phyloP scores from a whole-genome alignment of 1,140 invertebrate genomes.

The Bactericera cockerelli region DNA sequence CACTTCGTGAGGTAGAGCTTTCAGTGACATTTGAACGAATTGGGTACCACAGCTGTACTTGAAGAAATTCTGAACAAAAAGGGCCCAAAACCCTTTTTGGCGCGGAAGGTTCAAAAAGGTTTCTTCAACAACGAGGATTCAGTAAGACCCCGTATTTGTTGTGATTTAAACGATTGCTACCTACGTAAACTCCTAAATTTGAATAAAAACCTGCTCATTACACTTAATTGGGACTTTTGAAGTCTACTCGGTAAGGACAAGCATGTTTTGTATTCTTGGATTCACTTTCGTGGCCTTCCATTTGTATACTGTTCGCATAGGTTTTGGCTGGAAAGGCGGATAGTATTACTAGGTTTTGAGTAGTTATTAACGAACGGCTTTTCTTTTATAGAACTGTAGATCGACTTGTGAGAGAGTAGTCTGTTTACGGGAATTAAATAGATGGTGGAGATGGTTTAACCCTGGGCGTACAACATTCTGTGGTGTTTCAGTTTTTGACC shows the following conservation, averaged over 20 bases:
- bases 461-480: not conserved
- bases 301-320: not conserved
- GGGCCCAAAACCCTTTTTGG: slow-evolving; percentile 19
- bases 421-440: not conserved
- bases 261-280: slow-evolving; percentile 7
- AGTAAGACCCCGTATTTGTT: not conserved
- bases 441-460: not conserved
- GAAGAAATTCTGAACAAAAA: slow-evolving; percentile 10
- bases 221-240: not conserved
- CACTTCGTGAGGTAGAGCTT: slow-evolving; percentile 11
- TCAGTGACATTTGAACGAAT: not conserved
- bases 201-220: too few species aligned
- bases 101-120: slow-evolving; percentile 22
- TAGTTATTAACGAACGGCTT: not conserved
- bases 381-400: not conserved
- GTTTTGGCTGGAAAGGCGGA: not conserved
- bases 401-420: not conserved
- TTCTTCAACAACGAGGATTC: slow-evolving; percentile 24
- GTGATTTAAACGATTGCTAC: not conserved
- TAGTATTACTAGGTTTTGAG: not conserved
- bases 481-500: not conserved
- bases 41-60: not conserved
- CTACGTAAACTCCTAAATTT: too few species aligned
- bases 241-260: not conserved
- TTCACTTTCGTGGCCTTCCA: slow-evolving; percentile 12